Conservation (phyloP, 1,140 invertebrate species). For the Theocolax elegans region DNA sequence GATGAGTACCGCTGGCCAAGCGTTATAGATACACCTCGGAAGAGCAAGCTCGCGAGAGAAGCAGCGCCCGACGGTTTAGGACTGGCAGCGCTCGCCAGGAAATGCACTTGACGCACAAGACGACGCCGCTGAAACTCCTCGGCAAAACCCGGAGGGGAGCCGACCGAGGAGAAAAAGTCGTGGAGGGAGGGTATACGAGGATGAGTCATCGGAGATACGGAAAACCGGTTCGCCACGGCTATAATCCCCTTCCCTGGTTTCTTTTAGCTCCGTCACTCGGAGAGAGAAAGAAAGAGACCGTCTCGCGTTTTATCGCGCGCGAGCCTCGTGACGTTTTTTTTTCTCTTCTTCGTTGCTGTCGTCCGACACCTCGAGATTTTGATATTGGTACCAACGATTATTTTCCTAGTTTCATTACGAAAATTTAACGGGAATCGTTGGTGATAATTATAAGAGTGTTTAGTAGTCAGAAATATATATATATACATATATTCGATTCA, state of each 20-base stretch:
- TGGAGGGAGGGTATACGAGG: constrained; percentile 49
- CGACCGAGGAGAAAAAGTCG: not conserved
- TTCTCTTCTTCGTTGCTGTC: constrained; percentile 3
- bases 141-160: not conserved
- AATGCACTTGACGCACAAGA: constrained; percentile 65
- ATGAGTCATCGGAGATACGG: constrained; percentile 66
- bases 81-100: constrained; percentile 51
- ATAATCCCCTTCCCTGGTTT: constrained; percentile 30
- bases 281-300: constrained; percentile 5
- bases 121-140: constrained; percentile 7
- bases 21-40: not conserved
- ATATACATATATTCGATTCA: no score
- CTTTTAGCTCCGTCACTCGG: no score
- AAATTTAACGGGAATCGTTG: no score
- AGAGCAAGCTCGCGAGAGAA: not conserved
- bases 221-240: constrained; percentile 62
- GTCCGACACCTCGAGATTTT: constrained; percentile 2
- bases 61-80: constrained; percentile 38
- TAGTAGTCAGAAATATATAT: no score
- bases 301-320: constrained; percentile 26
- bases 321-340: not conserved
- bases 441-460: no score
- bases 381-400: no score
- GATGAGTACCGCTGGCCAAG: constrained; percentile 23
- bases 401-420: no score